A percentile compares a stretch with the other conserved stretches of the same genome.
Conservation (phyloP, 2,888 invertebrate species). For the Eucera pruinosa region DNA sequence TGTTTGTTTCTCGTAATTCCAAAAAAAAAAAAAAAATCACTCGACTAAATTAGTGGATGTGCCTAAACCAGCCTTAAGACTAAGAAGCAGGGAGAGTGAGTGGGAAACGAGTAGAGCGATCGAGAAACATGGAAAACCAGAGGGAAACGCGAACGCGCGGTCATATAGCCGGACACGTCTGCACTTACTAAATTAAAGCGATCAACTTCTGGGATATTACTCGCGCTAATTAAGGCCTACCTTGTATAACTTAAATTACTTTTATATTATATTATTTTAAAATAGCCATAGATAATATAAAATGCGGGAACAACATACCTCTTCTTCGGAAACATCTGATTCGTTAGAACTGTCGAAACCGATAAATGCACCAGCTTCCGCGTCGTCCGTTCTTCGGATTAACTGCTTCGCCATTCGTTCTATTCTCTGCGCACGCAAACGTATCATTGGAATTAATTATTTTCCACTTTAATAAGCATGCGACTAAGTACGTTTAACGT, state of each 20-base stretch:
- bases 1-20: too few relatives aligned
- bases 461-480: background rate
- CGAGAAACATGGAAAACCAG: too few relatives aligned
- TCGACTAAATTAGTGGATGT: too few relatives aligned
- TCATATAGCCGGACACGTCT: too few relatives aligned
- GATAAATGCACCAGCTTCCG: slow-evolving; percentile 94
- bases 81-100: too few relatives aligned
- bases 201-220: too few relatives aligned
- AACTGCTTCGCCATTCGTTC: slow-evolving; percentile 87
- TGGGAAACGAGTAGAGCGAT: too few relatives aligned
- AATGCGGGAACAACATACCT: slow-evolving; percentile 72
- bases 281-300: slow-evolving; percentile 1
- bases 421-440: slow-evolving; percentile 86
- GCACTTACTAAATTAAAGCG: too few relatives aligned
- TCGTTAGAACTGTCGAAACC: slow-evolving; percentile 91
- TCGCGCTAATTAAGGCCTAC: too few relatives aligned
- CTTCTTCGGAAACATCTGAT: slow-evolving; percentile 81
- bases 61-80: too few relatives aligned
- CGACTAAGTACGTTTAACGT: slow-evolving; percentile 47
- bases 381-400: slow-evolving; percentile 85
- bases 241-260: background rate
- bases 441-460: slow-evolving; percentile 2
- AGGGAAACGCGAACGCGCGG: too few relatives aligned
- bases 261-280: background rate
- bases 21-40: too few relatives aligned